Evolutionary conservation across 2,113 vertebrate species (phyloP), one percentile per base, ranked within the genome.

Genomic region (Microcebus tavaratra): DNA sequence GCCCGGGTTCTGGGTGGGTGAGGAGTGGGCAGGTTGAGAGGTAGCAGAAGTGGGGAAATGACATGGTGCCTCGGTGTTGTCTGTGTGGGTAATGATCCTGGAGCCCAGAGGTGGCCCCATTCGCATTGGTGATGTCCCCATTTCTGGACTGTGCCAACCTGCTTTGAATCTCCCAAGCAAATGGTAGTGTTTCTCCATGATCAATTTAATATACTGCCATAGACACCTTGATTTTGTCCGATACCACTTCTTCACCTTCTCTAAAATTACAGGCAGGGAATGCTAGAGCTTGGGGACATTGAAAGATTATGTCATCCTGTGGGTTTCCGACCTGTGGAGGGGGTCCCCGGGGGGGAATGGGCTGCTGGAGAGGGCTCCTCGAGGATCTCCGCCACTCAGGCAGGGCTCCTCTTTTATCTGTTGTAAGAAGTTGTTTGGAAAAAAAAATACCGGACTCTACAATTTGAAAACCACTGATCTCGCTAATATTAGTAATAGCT

Each of bases 21-120:
- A 53, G 61, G 8, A 8, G 5, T 12, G 25, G 18, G 8, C n/a
- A 20, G 93, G 29, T 31, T 25, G 17, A 12, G 29, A 70, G 42
- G 34, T 39, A 31, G 63, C 61, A 83, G 55, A 85, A 3, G 6
- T 21, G 36, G 78, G 53, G 45, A 63, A 23, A 23, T 45, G 39
- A 27, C 1, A 0, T 68, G 48, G 31, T 11, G 10, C 4, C 1
- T 1, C 6, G 23, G 25, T 23, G 11, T n/a, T 15, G 7, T 36
- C 4, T 25, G 48, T 36, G 13, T 31, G 20, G 55, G 34, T 31
- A 7, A 65, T 14, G 50, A 39, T 7, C 3, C 31, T 21, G 75
- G 36, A 82, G 18, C 27, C 25, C 18, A 13, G 6, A 11, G 55
- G 42, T 21, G 39, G 31, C 27, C 78, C 42, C 80, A 0, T n/a